phyloP scores from a whole-genome alignment of 2,888 invertebrate species.

The Theretra japonica region DNA sequence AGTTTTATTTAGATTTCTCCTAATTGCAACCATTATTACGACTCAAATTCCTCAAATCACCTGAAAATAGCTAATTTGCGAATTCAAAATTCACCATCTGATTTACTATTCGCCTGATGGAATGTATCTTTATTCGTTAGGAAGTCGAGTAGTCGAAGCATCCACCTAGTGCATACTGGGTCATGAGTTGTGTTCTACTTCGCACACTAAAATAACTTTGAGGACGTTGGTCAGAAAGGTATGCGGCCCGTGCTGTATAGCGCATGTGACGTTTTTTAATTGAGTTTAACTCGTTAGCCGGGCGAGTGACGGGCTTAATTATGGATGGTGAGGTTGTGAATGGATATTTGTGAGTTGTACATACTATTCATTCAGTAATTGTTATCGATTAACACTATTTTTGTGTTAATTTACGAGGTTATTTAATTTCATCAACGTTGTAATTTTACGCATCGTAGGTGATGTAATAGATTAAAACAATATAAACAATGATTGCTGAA shows the following conservation, averaged over 20 bases:
- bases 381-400: too few relatives aligned
- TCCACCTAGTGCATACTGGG: conserved; percentile 38
- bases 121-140: conserved; percentile 46
- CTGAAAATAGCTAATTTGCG: too few relatives aligned
- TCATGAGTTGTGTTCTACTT: conserved; percentile 38
- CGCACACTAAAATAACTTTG: conserved; percentile 40
- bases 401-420: too few relatives aligned
- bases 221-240: conserved; percentile 31
- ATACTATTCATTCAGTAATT: background rate
- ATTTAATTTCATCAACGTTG: too few relatives aligned
- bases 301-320: background rate
- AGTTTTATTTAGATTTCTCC: too few relatives aligned
- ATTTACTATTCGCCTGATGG: conserved; percentile 41
- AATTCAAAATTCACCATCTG: too few relatives aligned
- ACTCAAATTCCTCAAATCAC: too few relatives aligned
- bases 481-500: too few relatives aligned
- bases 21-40: too few relatives aligned
- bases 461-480: too few relatives aligned
- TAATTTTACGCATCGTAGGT: too few relatives aligned
- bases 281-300: conserved; percentile 14
- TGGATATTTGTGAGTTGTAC: background rate
- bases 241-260: conserved; percentile 10
- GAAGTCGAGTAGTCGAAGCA: conserved; percentile 39
- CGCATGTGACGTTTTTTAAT: conserved; percentile 21
- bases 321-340: background rate